Base-by-base conservation (phyloP, 1,140 invertebrate genomes). In the Meloidogyne hapla region DNA sequence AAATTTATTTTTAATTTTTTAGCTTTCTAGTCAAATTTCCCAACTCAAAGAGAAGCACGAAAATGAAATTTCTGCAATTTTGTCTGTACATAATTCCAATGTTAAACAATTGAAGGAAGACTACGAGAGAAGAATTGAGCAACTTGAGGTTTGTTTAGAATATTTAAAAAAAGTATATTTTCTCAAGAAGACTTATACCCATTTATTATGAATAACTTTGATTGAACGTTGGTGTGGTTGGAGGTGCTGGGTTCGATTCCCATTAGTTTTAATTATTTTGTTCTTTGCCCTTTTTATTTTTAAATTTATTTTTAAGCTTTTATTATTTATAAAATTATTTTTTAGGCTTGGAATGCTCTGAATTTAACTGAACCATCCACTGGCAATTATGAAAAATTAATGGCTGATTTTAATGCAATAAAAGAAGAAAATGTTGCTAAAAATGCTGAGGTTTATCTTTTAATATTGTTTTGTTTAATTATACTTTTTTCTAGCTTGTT, bases 1-100 rank as follows among this genome's bases (percentile, higher is more conserved):
- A 70, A 70, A 70, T 15, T 26, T 40, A 65, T 3, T 45, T 66
- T 66, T 26, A 18, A 26, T n/a, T 66, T 42, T 65, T 65, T 42
- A 56, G 74, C 21, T 67, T 23, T 5, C 26, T 21, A 76, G n/a
- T 26, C 40, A 62, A 72, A 75, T 77, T n/a, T 38, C 75, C 12
- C n/a, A 69, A 26, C 48, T 78, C 3, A 77, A 69, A 26, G 77
- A 78, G 33, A 78, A 79, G 23, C 77, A 78, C 38, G 76, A 78
- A 68, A 25, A 56, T 3, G 75, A 78, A 69, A 78, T 78, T 40
- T 38, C 76, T 4, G 71, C 77, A 38, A 21, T 78, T 15, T 61
- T 78, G 69, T 18, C 75, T n/a, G 56, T 48, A 2, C 40, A 78
- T 45, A 28, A 63, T 26, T 63, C 13, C 10, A 78, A 77, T 77